Evolutionary conservation across 2,113 vertebrate genomes (phyloP).

Genomic region (Nothobranchius kuhntae): DNA sequence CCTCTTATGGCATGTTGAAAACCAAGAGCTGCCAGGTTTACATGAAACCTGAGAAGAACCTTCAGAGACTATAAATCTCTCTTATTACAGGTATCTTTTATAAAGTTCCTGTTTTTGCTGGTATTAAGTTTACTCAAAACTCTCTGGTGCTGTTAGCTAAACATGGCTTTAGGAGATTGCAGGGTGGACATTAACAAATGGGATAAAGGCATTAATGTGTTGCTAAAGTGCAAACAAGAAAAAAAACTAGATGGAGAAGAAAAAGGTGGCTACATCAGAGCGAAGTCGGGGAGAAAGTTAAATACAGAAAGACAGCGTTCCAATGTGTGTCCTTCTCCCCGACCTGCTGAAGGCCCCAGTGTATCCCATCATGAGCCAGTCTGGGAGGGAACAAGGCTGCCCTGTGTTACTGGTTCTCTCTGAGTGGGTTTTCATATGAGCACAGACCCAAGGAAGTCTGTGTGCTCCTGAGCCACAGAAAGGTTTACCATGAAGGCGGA

Average conservation of each 20-base stretch:
- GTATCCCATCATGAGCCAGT: conserved; percentile 31
- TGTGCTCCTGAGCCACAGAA: conserved; percentile 61
- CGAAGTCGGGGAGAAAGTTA: conserved; percentile 43
- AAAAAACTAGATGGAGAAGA: conserved; percentile 18
- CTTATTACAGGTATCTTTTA: conserved; percentile 24
- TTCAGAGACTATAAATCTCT: conserved; percentile 36
- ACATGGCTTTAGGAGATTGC: conserved; percentile 18
- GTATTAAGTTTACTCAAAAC: not conserved
- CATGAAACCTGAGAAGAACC: conserved; percentile 37
- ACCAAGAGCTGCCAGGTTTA: conserved; percentile 23
- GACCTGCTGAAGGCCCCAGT: conserved; percentile 57
- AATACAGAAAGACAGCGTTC: conserved; percentile 61
- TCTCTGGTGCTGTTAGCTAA: not conserved
- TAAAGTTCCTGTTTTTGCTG: not conserved
- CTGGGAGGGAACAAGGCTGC: conserved; percentile 52
- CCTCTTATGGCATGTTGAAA: conserved; percentile 46
- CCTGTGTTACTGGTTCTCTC: conserved; percentile 40
- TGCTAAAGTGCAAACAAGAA: conserved; percentile 33
- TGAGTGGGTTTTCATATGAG: conserved; percentile 40
- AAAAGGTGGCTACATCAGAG: conserved; percentile 10
- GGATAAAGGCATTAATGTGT: conserved; percentile 13
- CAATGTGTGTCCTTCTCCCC: conserved; percentile 52
- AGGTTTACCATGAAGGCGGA: conserved; percentile 61
- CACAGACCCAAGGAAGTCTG: conserved; percentile 2
- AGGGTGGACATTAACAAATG: conserved; percentile 18